phyloP scores from a whole-genome alignment of 2,797 vertebrate genomes.

The Merluccius polli region DNA sequence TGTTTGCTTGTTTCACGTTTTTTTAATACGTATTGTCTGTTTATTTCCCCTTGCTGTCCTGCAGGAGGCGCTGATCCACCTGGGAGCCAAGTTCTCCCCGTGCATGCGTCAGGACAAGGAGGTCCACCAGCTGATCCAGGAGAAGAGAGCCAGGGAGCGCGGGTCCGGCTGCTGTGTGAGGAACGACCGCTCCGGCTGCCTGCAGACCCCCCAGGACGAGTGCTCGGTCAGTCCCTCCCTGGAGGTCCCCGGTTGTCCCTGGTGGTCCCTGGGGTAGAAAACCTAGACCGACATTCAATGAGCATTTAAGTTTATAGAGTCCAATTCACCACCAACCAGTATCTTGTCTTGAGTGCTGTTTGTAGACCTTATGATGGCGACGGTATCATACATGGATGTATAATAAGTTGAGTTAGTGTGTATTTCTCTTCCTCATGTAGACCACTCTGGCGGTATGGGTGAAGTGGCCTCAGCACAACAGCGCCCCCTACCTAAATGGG shows the following conservation, averaged over 20 bases:
- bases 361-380: no score
- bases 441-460: conserved; percentile 93
- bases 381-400: no score
- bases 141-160: conserved; percentile 79
- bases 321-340: background rate
- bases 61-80: conserved; percentile 94
- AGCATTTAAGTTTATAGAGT: background rate
- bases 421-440: conserved; percentile 54
- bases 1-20: conserved; percentile 14
- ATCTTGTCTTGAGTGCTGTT: no score
- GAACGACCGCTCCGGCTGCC: conserved; percentile 92
- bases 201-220: conserved; percentile 92
- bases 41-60: conserved; percentile 1
- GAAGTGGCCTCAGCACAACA: conserved; percentile 89
- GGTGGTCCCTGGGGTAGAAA: no score
- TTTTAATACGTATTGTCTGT: background rate
- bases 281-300: background rate
- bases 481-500: conserved; percentile 74
- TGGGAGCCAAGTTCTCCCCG: conserved; percentile 97
- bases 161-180: conserved; percentile 94
- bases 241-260: no score
- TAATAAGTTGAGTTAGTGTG: background rate
- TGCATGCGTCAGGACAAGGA: conserved; percentile 96
- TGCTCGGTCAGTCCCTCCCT: conserved; percentile 82
- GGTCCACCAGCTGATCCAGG: conserved; percentile 85